Evolutionary conservation across 2,888 invertebrate genomes (phyloP).

Genomic region (Gerris lacustris): DNA sequence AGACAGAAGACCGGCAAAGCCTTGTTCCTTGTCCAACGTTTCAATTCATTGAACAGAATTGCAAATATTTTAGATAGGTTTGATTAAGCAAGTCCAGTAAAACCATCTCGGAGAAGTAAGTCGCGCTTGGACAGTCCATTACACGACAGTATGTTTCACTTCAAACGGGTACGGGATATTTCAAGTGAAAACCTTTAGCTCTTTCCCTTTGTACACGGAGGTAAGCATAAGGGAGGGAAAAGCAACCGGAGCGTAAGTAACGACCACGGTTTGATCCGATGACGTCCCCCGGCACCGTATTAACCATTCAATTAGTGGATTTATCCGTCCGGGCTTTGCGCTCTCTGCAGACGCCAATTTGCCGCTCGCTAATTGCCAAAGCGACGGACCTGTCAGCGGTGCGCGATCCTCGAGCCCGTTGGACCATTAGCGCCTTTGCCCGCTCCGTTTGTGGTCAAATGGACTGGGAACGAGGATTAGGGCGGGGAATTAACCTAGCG

Average conservation of each 20-base stretch:
- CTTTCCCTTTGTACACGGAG: too few species aligned
- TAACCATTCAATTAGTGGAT: neutral
- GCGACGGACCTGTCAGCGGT: neutral
- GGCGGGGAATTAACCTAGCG: neutral
- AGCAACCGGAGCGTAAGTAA: neutral
- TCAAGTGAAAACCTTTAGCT: too few species aligned
- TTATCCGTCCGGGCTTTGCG: neutral
- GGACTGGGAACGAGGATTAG: too few species aligned
- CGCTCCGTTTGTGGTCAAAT: neutral
- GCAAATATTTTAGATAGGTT: too few species aligned
- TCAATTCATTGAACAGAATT: too few species aligned
- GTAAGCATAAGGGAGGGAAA: neutral
- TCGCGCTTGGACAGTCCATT: too few species aligned
- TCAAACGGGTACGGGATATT: too few species aligned
- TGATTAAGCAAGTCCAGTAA: too few species aligned
- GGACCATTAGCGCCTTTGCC: neutral
- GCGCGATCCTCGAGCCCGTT: neutral
- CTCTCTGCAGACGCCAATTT: neutral
- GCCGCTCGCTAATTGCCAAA: neutral
- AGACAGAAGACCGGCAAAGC: too few species aligned
- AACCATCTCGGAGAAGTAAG: too few species aligned
- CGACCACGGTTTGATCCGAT: neutral
- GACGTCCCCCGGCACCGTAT: neutral
- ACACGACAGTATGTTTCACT: too few species aligned
- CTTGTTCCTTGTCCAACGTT: too few species aligned